A percentile compares a stretch with the other conserved stretches of the same genome.
phyloP scores from a whole-genome alignment of 2,113 vertebrate species.

The Nerophis ophidion region DNA sequence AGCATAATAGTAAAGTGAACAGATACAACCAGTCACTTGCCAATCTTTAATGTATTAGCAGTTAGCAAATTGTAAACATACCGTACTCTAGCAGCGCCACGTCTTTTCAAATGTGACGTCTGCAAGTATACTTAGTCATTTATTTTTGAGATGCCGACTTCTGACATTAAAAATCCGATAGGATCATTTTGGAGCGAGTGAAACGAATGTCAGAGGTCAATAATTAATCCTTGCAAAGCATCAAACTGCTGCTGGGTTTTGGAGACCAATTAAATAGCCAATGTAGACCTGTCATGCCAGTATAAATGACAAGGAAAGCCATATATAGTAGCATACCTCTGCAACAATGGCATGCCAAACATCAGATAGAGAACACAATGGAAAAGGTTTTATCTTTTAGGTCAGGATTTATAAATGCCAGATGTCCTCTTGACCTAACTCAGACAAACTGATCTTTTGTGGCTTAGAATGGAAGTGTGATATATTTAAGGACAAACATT shows the following conservation, averaged over 20 bases:
- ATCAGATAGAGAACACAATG: not conserved
- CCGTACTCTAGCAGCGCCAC: too few relatives aligned
- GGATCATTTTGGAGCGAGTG: too few relatives aligned
- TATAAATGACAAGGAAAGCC: not conserved
- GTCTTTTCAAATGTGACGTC: too few relatives aligned
- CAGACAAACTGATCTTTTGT: constrained; percentile 38
- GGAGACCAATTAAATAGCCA: constrained; percentile 22
- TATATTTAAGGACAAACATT: constrained; percentile 16
- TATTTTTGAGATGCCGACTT: too few relatives aligned
- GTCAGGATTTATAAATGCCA: constrained; percentile 43
- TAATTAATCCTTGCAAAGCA: not conserved
- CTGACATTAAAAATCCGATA: too few relatives aligned
- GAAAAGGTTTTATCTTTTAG: constrained; percentile 34
- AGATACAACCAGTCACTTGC: too few relatives aligned
- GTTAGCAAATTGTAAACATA: too few relatives aligned
- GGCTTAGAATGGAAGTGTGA: constrained; percentile 32
- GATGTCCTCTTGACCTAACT: constrained; percentile 22
- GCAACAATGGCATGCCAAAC: not conserved
- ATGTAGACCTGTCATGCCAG: constrained; percentile 3
- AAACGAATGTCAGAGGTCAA: too few relatives aligned
- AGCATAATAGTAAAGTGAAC: too few relatives aligned
- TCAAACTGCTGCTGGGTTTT: constrained; percentile 12
- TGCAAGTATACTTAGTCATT: too few relatives aligned
- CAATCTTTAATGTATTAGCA: too few relatives aligned
- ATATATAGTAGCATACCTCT: not conserved